These are phyloP conservation scores for Dicycla oo DNA, from an alignment of 2,888 invertebrate genomes.

Conservation along the genomic window DNA sequence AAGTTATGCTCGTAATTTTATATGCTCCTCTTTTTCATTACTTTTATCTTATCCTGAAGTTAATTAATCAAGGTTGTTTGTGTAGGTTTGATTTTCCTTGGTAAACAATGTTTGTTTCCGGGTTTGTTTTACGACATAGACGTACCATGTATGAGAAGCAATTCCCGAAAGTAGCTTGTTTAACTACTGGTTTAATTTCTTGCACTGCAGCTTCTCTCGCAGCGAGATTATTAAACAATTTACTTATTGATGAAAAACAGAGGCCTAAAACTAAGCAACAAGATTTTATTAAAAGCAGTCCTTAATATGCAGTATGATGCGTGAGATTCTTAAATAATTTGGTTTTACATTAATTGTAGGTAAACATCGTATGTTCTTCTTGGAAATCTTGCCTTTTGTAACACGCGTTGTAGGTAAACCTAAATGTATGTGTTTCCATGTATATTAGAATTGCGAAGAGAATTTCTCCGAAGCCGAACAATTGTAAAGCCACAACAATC, in stretches of 20 bases:
- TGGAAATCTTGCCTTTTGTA: neutral
- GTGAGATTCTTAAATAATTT: neutral
- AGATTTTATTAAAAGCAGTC: neutral
- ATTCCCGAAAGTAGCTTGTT: neutral
- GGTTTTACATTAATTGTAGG: neutral
- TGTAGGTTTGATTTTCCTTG: conserved; percentile 5
- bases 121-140: conserved; percentile 1
- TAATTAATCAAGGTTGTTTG: conserved; percentile 52
- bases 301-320: neutral
- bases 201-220: too few species aligned
- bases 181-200: too few species aligned
- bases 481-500: conserved; percentile 54
- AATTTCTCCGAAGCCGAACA: conserved; percentile 39
- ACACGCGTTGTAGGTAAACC: neutral
- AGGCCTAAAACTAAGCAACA: neutral
- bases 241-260: neutral
- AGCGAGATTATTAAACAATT: too few species aligned
- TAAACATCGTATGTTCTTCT: neutral
- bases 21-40: conserved; percentile 38
- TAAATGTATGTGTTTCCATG: neutral
- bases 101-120: conserved; percentile 26
- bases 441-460: conserved; percentile 21
- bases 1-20: conserved; percentile 44
- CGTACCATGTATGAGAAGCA: neutral
- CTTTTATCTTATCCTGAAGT: conserved; percentile 43